Evolutionary conservation across 2,797 vertebrate genomes (phyloP), one percentile per base, ranked within the genome.

Genomic region (Microtus agrestis): DNA sequence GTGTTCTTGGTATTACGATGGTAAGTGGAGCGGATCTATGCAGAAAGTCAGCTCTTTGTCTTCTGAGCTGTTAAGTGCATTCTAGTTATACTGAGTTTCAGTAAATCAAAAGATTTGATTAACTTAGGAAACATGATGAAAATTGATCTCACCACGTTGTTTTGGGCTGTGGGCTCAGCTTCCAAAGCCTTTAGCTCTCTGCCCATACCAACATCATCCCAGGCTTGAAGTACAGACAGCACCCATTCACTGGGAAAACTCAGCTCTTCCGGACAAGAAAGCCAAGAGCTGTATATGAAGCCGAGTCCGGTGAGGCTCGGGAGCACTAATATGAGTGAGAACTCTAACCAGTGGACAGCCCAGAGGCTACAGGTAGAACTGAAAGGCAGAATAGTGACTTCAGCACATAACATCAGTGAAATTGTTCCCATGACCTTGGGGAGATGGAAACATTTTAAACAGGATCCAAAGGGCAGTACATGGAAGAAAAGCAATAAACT

Each of bases 361-460:
- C 37, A 63, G 27, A 54, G 31, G 63, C n/a, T 54, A 0, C 51
- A 74, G 40, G 34, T 34, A 63, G 59, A 61, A 92, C 31, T 13
- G n/a, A 91, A 86, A 91, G 48, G 1, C 37, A 67, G 13, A 67
- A 54, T 5, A 69, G 31, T 37, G 71, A 74, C 46, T 13, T 5
- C 40, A 67, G 40, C 11, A 40, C 29, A 94, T 69, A 80, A 74
- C 63, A 69, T 80, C 14, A 25, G 23, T 34, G 31, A 67, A 78
- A n/a, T 48, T 67, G 13, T 87, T 54, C 82, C 73, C 48, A 48
- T 56, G 82, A 87, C 40, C 21, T 27, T 87, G 65, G 29, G 65
- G 54, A 87, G 87, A 29, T 76, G 54, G 89, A 95, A 94, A 82
- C 19, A 31, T 61, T 46, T 87, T 90, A 74, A 95, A 51, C 31